Conservation (phyloP, 2,888 invertebrate species). For the Abscondita cerata region DNA sequence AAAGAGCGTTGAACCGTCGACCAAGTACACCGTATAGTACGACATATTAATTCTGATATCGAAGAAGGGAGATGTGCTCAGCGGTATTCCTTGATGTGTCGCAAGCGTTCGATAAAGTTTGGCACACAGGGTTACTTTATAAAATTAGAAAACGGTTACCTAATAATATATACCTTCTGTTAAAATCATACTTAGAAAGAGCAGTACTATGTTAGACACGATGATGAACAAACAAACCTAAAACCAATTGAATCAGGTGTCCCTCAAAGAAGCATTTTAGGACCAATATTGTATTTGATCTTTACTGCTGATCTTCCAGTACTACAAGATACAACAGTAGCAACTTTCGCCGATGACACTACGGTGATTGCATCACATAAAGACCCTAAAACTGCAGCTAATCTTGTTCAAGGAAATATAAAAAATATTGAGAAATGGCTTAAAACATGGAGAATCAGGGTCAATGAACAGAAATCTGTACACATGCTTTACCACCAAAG, state of each 20-base stretch:
- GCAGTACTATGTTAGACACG: background rate
- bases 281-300: background rate
- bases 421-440: background rate
- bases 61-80: background rate
- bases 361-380: background rate
- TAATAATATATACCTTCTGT: background rate
- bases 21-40: background rate
- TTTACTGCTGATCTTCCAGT: background rate
- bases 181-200: background rate
- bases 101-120: too few relatives aligned
- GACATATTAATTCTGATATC: background rate
- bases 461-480: too few relatives aligned
- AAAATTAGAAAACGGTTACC: too few relatives aligned
- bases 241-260: background rate
- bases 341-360: conserved; percentile 7
- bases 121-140: too few relatives aligned
- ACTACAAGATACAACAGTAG: background rate
- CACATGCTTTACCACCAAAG: too few relatives aligned
- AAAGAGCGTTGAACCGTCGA: background rate
- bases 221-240: conserved; percentile 1
- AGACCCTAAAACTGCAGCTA: background rate
- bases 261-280: conserved; percentile 4
- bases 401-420: background rate
- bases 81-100: background rate
- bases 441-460: background rate